Evolutionary conservation across 2,888 invertebrate genomes (phyloP).

Genomic region (Conistra vaccinii): DNA sequence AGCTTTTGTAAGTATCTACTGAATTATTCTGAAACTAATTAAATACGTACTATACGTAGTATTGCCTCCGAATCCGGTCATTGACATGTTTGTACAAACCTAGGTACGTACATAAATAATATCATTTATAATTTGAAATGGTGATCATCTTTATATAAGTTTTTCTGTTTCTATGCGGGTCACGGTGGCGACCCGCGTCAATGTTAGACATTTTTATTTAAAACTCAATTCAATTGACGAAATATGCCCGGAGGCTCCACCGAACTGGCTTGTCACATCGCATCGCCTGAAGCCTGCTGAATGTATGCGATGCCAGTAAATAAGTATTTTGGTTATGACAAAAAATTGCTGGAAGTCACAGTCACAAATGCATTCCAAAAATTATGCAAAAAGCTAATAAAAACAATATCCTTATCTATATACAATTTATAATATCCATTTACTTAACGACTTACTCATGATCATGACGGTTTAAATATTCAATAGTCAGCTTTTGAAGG

Average conservation of each 20-base stretch:
- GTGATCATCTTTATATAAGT: not conserved
- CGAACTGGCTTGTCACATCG: not conserved
- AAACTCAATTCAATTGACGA: not conserved
- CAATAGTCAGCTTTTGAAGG: slow-evolving; percentile 5
- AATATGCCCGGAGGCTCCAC: not conserved
- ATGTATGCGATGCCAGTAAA: not conserved
- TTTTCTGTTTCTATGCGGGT: not conserved
- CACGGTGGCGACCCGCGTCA: not conserved
- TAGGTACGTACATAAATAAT: no score
- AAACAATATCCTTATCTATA: not conserved
- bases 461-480: not conserved
- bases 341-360: not conserved
- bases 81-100: no score
- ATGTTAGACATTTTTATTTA: slow-evolving; percentile 1
- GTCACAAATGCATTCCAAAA: no score
- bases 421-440: not conserved
- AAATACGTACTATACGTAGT: not conserved
- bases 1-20: slow-evolving; percentile 50
- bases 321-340: not conserved
- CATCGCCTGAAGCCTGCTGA: not conserved
- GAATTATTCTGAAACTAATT: not conserved
- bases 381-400: no score
- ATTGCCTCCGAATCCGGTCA: not conserved
- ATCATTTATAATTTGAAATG: no score
- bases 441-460: not conserved